These are phyloP conservation scores for Aphelenchoides besseyi DNA, from an alignment of 1,140 invertebrate species.

Conservation along the genomic window DNA sequence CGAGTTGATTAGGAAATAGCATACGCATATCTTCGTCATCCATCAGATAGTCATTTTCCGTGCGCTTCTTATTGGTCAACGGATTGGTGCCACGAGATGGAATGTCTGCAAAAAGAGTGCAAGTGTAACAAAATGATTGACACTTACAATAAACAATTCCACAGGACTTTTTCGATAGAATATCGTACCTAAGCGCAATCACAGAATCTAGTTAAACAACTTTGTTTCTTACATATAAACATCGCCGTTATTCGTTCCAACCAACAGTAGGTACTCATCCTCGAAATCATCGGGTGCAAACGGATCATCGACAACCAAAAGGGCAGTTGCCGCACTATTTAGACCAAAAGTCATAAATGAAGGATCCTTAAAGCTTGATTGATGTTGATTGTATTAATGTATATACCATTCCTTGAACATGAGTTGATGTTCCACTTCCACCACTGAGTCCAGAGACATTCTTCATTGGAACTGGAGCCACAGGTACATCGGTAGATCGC, in stretches of 20 bases:
- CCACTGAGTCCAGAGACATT: neutral
- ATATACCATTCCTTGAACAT: neutral
- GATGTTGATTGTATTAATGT: neutral
- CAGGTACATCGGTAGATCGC: neutral
- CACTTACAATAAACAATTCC: constrained; percentile 18
- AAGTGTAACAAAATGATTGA: neutral
- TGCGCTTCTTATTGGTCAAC: constrained; percentile 9
- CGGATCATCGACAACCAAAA: constrained; percentile 10
- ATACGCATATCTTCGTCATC: constrained; percentile 20
- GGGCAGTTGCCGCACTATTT: neutral
- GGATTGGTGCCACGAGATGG: neutral
- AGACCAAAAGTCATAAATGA: neutral
- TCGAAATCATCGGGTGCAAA: neutral
- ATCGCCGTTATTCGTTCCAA: constrained; percentile 5
- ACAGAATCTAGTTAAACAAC: no score
- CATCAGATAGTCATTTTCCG: constrained; percentile 3
- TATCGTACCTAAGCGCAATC: no score
- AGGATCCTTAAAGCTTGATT: neutral
- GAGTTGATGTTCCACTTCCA: neutral
- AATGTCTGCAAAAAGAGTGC: constrained; percentile 4
- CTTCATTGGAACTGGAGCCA: neutral
- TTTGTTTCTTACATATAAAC: constrained; percentile 12
- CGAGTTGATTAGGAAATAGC: neutral
- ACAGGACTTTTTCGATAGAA: constrained; percentile 12
- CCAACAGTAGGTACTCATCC: constrained; percentile 13